A percentile compares a stretch with the other conserved stretches of the same genome.
These are phyloP conservation scores for Borostomias antarcticus DNA, from an alignment of 2,797 vertebrate species.

Conservation along the genomic window DNA sequence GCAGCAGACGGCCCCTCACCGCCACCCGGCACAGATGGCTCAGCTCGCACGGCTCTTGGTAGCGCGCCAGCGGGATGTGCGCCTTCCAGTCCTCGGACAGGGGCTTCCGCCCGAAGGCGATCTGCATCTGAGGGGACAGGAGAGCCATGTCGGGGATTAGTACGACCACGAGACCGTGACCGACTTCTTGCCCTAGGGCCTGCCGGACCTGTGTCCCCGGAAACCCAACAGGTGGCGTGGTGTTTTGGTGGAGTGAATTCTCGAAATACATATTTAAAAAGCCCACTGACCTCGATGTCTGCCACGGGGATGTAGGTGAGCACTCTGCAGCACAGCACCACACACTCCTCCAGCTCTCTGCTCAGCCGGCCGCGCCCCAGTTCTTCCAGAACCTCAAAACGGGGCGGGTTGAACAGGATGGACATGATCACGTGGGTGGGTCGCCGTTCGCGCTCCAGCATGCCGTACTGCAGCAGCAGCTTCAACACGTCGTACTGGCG, in stretches of 20 bases:
- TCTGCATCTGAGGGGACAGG: slow-evolving; percentile 49
- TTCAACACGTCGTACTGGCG: slow-evolving; percentile 61
- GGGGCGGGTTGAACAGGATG: slow-evolving; percentile 56
- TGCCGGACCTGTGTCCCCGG: no score
- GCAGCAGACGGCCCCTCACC: slow-evolving; percentile 51
- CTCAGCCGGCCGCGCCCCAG: slow-evolving; percentile 44
- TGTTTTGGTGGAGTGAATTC: no score
- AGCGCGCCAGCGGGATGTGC: slow-evolving; percentile 59
- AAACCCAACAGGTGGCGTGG: no score
- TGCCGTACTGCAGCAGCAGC: slow-evolving; percentile 62
- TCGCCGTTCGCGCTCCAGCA: slow-evolving; percentile 60
- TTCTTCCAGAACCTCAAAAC: slow-evolving; percentile 53
- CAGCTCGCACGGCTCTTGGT: slow-evolving; percentile 64
- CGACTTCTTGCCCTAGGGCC: not conserved
- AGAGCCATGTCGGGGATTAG: slow-evolving; percentile 11
- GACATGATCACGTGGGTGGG: slow-evolving; percentile 54
- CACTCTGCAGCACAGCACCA: slow-evolving; percentile 59
- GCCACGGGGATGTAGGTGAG: slow-evolving; percentile 48
- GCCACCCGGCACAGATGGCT: slow-evolving; percentile 58
- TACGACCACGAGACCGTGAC: not conserved
- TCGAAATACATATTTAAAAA: no score
- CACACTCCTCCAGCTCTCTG: slow-evolving; percentile 55
- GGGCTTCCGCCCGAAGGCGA: slow-evolving; percentile 54
- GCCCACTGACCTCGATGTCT: slow-evolving; percentile 46
- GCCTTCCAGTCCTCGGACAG: slow-evolving; percentile 60